phyloP scores from a whole-genome alignment of 2,888 invertebrate species.

The Monochamus alternatus region DNA sequence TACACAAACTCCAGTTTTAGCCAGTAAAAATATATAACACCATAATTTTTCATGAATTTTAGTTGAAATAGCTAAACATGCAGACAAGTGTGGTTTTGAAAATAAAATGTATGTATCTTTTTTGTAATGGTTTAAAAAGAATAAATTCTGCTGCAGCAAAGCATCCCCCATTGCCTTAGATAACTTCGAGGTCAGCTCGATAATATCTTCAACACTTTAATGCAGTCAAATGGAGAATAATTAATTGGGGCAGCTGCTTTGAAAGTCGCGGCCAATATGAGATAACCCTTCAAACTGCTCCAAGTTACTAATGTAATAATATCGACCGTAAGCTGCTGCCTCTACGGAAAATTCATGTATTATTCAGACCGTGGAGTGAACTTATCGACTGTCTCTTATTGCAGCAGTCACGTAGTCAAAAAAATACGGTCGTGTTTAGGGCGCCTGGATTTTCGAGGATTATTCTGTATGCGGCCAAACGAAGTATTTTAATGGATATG shows the following conservation, averaged over 20 bases:
- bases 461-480: neutral
- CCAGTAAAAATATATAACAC: no score
- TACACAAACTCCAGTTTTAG: no score
- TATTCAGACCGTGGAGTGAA: constrained; percentile 14
- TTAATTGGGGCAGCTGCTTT: constrained; percentile 22
- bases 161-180: no score
- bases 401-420: constrained; percentile 1
- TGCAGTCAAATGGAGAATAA: constrained; percentile 8
- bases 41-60: no score
- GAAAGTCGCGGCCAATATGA: constrained; percentile 20
- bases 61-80: no score
- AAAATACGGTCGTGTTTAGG: neutral
- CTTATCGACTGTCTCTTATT: constrained; percentile 23
- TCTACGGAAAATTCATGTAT: constrained; percentile 12
- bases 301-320: constrained; percentile 23
- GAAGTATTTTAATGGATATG: neutral
- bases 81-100: no score
- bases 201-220: neutral
- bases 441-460: constrained; percentile 8
- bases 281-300: constrained; percentile 21
- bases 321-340: constrained; percentile 25
- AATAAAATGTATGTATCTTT: no score
- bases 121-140: no score
- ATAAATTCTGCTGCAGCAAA: no score
- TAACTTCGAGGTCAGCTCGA: neutral